Conservation (phyloP, 2,113 vertebrate genomes). For the Oncorhynchus clarkii region DNA sequence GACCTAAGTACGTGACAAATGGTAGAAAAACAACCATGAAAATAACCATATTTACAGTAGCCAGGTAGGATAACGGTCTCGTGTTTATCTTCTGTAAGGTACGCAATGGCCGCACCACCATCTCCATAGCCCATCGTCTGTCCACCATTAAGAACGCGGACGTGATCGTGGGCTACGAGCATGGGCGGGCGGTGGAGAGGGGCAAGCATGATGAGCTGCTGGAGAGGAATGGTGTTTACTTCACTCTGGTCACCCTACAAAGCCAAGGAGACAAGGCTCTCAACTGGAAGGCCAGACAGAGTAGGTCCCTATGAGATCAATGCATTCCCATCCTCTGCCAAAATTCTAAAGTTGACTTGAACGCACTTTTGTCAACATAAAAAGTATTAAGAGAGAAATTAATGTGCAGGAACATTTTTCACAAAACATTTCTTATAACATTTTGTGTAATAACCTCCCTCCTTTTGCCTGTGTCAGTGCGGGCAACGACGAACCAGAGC, state of each 20-base stretch:
- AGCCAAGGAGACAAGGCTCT: constrained; percentile 82
- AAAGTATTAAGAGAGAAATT: no score
- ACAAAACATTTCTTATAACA: no score
- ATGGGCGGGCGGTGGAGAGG: constrained; percentile 84
- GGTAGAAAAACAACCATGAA: no score
- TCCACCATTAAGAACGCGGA: constrained; percentile 88
- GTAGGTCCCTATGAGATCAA: constrained; percentile 59
- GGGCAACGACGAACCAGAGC: constrained; percentile 58
- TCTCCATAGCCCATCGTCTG: constrained; percentile 91
- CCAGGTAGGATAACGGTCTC: no score
- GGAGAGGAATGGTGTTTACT: constrained; percentile 93
- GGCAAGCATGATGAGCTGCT: constrained; percentile 90
- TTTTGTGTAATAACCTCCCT: not conserved
- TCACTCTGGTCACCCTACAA: constrained; percentile 92
- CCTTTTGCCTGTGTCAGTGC: constrained; percentile 58
- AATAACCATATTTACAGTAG: not conserved
- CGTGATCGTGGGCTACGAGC: constrained; percentile 90
- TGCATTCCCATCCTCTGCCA: not conserved
- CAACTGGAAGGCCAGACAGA: constrained; percentile 64
- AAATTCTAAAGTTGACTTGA: no score
- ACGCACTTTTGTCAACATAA: no score
- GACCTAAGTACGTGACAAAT: no score
- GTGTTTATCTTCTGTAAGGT: constrained; percentile 66
- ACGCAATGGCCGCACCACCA: constrained; percentile 79
- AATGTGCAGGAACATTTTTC: no score